Evolutionary conservation across 2,797 vertebrate genomes (phyloP).

Genomic region (Nothura maculosa): DNA sequence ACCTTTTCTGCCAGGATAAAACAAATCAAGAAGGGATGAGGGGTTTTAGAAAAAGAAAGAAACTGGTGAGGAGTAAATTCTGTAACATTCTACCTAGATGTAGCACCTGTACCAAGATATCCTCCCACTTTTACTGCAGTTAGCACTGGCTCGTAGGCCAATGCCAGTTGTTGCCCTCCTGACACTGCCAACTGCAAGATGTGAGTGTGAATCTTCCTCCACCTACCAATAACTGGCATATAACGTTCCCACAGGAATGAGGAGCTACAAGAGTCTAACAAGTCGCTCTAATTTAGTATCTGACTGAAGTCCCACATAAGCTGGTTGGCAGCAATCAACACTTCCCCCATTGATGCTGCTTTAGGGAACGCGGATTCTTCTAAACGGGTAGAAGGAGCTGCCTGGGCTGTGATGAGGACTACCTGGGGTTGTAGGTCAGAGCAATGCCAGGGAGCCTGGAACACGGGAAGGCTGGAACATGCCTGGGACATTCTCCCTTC

Average conservation of each 20-base stretch:
- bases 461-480: neutral
- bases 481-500: neutral
- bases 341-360: neutral
- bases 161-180: neutral
- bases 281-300: neutral
- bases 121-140: neutral
- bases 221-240: neutral
- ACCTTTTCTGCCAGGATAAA: neutral
- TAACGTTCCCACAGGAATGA: neutral
- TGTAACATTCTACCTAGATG: neutral
- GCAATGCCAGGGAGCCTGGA: neutral
- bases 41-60: neutral
- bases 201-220: neutral
- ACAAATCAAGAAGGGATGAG: neutral
- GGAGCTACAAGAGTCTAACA: neutral
- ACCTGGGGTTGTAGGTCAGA: neutral
- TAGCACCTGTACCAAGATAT: neutral
- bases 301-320: neutral
- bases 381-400: neutral
- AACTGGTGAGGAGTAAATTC: neutral
- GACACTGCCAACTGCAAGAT: rapidly evolving
- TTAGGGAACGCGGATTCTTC: neutral
- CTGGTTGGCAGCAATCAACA: neutral
- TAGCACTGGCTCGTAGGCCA: neutral
- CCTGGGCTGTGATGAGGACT: neutral